These are phyloP conservation scores for Bombyx mandarina DNA, from an alignment of 1,140 invertebrate species.

Conservation along the genomic window DNA sequence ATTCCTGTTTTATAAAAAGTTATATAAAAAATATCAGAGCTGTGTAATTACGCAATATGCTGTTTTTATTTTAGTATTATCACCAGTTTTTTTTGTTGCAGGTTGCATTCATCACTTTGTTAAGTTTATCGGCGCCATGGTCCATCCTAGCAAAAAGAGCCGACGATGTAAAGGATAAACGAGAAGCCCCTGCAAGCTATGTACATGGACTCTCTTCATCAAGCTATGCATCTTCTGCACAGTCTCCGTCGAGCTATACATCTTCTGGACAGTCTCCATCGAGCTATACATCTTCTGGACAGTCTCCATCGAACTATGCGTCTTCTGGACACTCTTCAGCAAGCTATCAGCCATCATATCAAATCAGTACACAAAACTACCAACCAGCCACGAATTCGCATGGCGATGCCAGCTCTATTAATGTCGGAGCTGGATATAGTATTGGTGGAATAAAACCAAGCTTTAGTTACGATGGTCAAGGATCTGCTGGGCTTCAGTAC, in stretches of 20 bases:
- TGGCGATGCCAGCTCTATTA: constrained; percentile 48
- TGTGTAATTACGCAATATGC: no score
- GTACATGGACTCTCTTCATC: constrained; percentile 18
- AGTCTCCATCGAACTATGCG: constrained; percentile 33
- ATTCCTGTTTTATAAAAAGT: constrained; percentile 16
- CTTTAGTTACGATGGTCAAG: constrained; percentile 38
- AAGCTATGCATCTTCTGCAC: constrained; percentile 6
- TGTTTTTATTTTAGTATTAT: no score
- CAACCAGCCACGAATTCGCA: constrained; percentile 36
- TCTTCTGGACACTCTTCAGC: constrained; percentile 13
- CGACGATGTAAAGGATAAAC: constrained; percentile 54
- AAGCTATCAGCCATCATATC: constrained; percentile 15
- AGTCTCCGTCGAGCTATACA: constrained; percentile 15
- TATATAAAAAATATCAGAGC: not conserved
- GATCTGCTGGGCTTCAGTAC: constrained; percentile 35
- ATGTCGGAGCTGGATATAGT: constrained; percentile 59
- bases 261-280: constrained; percentile 24
- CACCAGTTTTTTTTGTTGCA: constrained; percentile 27
- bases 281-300: constrained; percentile 1
- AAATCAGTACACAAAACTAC: constrained; percentile 23
- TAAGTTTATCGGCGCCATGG: constrained; percentile 46
- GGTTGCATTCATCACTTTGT: constrained; percentile 42
- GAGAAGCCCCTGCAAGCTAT: constrained; percentile 44
- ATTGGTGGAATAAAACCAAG: constrained; percentile 52
- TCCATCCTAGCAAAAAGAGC: constrained; percentile 36